Evolutionary conservation across 2,797 vertebrate genomes (phyloP).

Genomic region (Epinephelus awoara): DNA sequence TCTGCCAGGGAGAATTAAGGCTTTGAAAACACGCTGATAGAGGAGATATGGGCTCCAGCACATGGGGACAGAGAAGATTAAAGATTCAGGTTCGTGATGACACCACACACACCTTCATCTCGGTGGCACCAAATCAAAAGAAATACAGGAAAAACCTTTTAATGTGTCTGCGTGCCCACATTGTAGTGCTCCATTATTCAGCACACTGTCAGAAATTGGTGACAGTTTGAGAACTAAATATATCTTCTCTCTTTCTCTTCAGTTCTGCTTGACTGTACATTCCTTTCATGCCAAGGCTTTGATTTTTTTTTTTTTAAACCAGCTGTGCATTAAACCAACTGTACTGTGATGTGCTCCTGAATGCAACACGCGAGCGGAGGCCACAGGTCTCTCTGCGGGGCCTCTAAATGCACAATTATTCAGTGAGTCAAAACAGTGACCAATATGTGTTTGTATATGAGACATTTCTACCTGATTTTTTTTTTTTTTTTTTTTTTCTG

Average conservation of each 20-base stretch:
- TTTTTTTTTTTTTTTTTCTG: neutral
- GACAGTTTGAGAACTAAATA: conserved; percentile 67
- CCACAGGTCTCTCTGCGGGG: conserved; percentile 6
- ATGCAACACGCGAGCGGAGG: conserved; percentile 19
- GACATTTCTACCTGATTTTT: neutral
- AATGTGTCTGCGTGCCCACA: conserved; percentile 58
- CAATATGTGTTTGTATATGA: neutral
- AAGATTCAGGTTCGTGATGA: conserved; percentile 41
- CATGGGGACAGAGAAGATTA: conserved; percentile 1
- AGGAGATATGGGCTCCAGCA: conserved; percentile 12
- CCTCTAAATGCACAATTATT: conserved; percentile 29
- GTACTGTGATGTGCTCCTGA: conserved; percentile 16
- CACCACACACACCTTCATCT: conserved; percentile 53
- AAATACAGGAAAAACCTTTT: conserved; percentile 84
- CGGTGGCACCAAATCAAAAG: conserved; percentile 62
- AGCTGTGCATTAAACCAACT: conserved; percentile 41
- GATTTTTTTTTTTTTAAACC: conserved; percentile 3
- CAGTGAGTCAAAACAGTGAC: conserved; percentile 18
- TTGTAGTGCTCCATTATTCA: conserved; percentile 79
- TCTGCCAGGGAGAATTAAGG: conserved; percentile 19
- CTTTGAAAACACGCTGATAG: conserved; percentile 13
- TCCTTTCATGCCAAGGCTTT: conserved; percentile 31
- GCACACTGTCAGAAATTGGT: conserved; percentile 43
- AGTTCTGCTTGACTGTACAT: conserved; percentile 36
- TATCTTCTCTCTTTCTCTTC: conserved; percentile 39